Base-by-base conservation (phyloP, 2,113 vertebrate genomes). In the Sceloporus undulatus region DNA sequence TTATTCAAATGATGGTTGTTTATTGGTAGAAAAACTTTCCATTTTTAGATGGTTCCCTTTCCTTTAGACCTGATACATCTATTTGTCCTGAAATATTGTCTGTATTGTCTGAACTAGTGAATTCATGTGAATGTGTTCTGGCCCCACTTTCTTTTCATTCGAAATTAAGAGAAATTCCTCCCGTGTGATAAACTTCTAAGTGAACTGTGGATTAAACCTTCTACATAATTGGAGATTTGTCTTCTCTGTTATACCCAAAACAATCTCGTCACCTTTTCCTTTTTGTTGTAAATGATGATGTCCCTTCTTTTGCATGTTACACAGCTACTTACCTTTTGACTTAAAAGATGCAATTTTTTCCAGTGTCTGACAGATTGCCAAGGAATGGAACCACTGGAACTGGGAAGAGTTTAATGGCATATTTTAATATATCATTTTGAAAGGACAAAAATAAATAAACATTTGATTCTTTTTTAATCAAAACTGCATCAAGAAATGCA, bases 401-500 rank as follows among this genome's bases (percentile, higher is more conserved):
- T 11, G 11, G 54, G 25, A 29, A 76, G 27, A 27, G 25, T 42
- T 68, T 66, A 78, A 34, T 86, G 29, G 6, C 42, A 23, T 34
- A 25, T 38, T 87, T 87, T 25, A 56, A 7, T 48, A 48, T 48
- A 48, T 48, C 48, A 48, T 48, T 78, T 78, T 79, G 18, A 79
- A 79, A 59, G 18, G 65, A 40, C 25, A 54, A 6, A 68, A 10
- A 34, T 27, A 71, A 21, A 76, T 6, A 77, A 71, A 27, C 7
- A n/a, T 68, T 54, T 77, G 18, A 42, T 85, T 85, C 42, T 9
- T 65, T 78, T 71, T 73, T n/a, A 66, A 66, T 86, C 59, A 85
- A 79, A 89, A 86, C 73, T 87, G 9, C 62, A 29, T 48, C 34
- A 34, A 48, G 7, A 48, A 48, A 48, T 48, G 48, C 48, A 48